Evolutionary conservation across 2,113 vertebrate species (phyloP).

Genomic region (Theropithecus gelada): DNA sequence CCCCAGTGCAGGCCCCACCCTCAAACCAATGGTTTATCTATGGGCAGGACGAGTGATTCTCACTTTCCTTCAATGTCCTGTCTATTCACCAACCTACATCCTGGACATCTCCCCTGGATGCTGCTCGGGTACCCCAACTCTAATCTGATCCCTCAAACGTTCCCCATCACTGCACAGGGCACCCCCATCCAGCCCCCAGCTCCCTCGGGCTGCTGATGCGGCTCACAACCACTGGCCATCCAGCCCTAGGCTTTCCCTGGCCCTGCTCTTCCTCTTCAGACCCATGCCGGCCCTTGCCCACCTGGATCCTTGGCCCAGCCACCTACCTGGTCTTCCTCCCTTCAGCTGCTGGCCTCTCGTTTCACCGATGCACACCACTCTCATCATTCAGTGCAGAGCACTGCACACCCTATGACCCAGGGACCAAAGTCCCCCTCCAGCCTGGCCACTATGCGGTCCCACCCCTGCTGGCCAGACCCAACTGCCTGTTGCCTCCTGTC

Average conservation of each 20-base stretch:
- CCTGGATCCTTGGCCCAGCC: neutral
- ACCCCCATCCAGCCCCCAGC: neutral
- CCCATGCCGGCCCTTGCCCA: accelerated
- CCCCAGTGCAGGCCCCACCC: neutral
- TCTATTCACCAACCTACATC: no score
- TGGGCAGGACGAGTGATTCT: neutral
- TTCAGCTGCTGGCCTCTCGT: neutral
- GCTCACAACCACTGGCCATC: neutral
- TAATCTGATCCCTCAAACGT: accelerated
- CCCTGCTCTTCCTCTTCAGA: neutral
- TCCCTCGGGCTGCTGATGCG: no score
- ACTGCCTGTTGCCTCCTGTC: neutral
- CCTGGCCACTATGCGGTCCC: neutral
- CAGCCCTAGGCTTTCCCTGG: neutral
- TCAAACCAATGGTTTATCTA: neutral
- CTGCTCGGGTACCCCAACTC: accelerated
- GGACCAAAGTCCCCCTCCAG: neutral
- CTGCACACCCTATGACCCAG: neutral
- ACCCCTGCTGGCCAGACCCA: neutral
- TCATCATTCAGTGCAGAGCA: neutral
- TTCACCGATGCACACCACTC: neutral
- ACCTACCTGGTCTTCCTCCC: neutral
- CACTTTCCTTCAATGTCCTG: neutral
- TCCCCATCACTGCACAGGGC: neutral
- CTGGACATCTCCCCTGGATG: neutral